Evolutionary conservation across 2,888 invertebrate genomes (phyloP), one percentile per base, ranked within the genome.

Genomic region (Apodemia duryi): DNA sequence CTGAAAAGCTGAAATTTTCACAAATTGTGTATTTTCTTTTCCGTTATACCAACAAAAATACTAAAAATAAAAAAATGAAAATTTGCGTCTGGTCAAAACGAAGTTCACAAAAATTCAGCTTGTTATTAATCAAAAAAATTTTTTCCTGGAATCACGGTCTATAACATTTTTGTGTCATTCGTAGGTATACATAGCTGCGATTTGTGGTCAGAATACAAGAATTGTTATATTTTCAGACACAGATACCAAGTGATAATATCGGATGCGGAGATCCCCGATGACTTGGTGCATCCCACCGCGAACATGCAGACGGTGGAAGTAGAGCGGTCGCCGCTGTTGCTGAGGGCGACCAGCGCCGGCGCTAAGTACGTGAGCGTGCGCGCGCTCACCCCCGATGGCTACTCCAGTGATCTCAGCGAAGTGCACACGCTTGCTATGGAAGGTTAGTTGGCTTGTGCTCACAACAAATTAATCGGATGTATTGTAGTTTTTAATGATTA

Each of bases 221-320:
- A n/a, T 13, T 41, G 61, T 46, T n/a, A 29, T 7, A 21, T 68
- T 70, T 70, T 0, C 77, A 91, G 91, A 49, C 74, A 79, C 69
- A 81, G 91, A 68, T 97, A 95, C 78, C 94, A 95, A 81, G 88
- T 96, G 13, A 85, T 95, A 67, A 92, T 96, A 0, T 94, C 94
- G 1, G 79, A 85, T 32, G 85, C 86, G 63, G 93, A 93, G 76
- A 88, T 91, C 4, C 85, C 92, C 0, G 85, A 92, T 65, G 82
- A 93, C 75, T 67, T 92, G 66, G 68, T 90, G 0, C 81, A 86
- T n/a, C 75, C 86, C 0, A 81, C 77, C 0, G 87, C 74, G 0
- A 82, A 82, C n/a, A 85, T 86, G 79, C 77, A 75, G 61, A 73
- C 88, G 0, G 82, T 85, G 67, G 78, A 84, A 21, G 93, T 92